Evolutionary conservation across 2,888 invertebrate genomes (phyloP).

Genomic region (Tinea semifulvella): DNA sequence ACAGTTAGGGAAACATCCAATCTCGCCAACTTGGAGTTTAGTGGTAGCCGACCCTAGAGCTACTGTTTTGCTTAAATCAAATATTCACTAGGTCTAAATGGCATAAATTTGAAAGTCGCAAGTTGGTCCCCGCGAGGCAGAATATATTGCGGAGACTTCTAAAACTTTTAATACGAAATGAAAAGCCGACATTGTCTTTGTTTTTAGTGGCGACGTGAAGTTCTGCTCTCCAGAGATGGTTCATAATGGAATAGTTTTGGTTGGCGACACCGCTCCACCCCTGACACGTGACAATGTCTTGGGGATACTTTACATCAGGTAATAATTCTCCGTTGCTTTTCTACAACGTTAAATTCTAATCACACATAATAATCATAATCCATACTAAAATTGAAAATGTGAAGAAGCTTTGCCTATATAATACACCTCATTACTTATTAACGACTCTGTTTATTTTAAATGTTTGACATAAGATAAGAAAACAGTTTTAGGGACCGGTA

Average conservation of each 20-base stretch:
- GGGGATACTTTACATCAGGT: constrained; percentile 2
- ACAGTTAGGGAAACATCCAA: constrained; percentile 7
- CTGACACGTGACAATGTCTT: neutral
- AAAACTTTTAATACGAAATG: constrained; percentile 13
- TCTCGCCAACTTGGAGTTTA: constrained; percentile 3
- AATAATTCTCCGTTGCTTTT: neutral
- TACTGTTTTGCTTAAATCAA: constrained; percentile 17
- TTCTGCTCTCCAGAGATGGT: neutral
- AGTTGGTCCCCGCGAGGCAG: constrained; percentile 13
- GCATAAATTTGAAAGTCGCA: constrained; percentile 17
- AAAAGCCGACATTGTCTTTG: constrained; percentile 13
- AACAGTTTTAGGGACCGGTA: too few relatives aligned
- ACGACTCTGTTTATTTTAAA: too few relatives aligned
- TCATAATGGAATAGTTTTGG: constrained; percentile 7
- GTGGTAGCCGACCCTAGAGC: constrained; percentile 9
- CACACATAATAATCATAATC: too few relatives aligned
- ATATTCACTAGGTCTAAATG: constrained; percentile 17
- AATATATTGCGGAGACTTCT: constrained; percentile 14
- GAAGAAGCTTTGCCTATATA: too few relatives aligned
- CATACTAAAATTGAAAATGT: too few relatives aligned
- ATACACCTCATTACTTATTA: too few relatives aligned
- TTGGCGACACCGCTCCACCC: neutral
- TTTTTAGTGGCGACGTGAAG: constrained; percentile 12
- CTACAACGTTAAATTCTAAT: too few relatives aligned
- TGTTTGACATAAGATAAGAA: too few relatives aligned